Base-by-base conservation (phyloP, 2,888 invertebrate species). In the Folsomia candida region DNA sequence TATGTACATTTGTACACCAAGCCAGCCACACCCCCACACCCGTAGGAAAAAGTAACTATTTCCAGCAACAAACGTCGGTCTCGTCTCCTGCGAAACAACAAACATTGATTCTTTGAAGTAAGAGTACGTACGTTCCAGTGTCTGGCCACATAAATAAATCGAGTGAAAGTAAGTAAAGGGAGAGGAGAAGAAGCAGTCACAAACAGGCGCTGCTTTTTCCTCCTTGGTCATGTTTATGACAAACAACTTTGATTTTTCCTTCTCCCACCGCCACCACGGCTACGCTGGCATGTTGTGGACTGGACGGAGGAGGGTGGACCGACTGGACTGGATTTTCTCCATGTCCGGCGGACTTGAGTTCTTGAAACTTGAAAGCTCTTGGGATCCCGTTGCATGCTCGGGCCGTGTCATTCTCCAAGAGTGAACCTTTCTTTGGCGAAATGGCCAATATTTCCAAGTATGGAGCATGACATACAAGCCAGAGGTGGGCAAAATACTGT, bases 201-300 rank as follows among this genome's bases (percentile, higher is more conserved):
- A 22, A 37, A 51, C 51, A 64, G 63, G 51, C 14, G 6, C 3
- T 11, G 47, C 47, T 47, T 9, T 47, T 9, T 9, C 47, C 14
- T 14, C 14, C 3, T 11, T 20, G 47, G 37, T 51, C 47, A 64
- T 64, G 63, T 64, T 64, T 64, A 64, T 64, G 63, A 64, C 63
- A 64, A 64, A 64, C 51, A 28, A 29, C 63, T 64, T 29, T 64
- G 63, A 64, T 64, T 64, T 64, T 29, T 64, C 20, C n/a, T 26
- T 59, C 25, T 59, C 24, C 59, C 59, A 24, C n/a, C n/a, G 9
- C 9, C 47, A 18, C 9, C 47, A 47, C 47, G 9, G 9, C 18
- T 47, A 9, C 47, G 9, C 47, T 47, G 47, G 9, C 47, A 11
- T 9, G 9, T 18, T 47, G 18, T 47, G 9, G 9, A 9, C 47